Percentiles rank a stretch among this genome's conserved stretches.
Conservation (phyloP, 2,113 vertebrate genomes). For the Mesoclemmys tuberculata region DNA sequence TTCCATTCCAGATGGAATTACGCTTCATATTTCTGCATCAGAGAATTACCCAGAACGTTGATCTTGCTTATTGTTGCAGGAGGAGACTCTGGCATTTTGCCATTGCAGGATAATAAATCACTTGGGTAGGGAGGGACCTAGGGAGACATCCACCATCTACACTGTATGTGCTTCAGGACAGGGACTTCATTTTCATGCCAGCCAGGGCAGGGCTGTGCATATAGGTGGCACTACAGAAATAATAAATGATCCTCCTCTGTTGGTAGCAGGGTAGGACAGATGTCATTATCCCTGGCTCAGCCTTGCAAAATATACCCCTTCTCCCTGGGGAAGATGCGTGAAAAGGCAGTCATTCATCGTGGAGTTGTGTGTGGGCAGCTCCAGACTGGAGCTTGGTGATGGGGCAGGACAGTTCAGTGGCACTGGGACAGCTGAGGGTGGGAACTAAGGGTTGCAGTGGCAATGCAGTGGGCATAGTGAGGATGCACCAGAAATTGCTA, state of each 20-base stretch:
- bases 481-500: background rate
- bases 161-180: background rate
- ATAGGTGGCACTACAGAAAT: background rate
- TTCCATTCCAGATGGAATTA: background rate
- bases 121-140: rapidly evolving
- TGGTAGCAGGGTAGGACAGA: background rate
- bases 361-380: background rate
- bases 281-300: background rate
- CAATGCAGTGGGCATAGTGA: background rate
- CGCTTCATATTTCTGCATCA: background rate
- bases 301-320: background rate
- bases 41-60: background rate
- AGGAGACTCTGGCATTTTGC: background rate
- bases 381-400: background rate
- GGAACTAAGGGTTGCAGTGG: background rate
- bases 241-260: background rate
- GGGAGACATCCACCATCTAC: rapidly evolving
- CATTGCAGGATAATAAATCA: background rate
- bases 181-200: background rate
- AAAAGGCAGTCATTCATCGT: background rate
- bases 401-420: background rate
- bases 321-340: background rate
- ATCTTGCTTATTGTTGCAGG: background rate
- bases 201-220: background rate
- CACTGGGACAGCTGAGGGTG: too few species aligned